A percentile compares a stretch with the other conserved stretches of the same genome.
phyloP scores from a whole-genome alignment of 2,888 invertebrate species.

The Ptilodon capucinus region DNA sequence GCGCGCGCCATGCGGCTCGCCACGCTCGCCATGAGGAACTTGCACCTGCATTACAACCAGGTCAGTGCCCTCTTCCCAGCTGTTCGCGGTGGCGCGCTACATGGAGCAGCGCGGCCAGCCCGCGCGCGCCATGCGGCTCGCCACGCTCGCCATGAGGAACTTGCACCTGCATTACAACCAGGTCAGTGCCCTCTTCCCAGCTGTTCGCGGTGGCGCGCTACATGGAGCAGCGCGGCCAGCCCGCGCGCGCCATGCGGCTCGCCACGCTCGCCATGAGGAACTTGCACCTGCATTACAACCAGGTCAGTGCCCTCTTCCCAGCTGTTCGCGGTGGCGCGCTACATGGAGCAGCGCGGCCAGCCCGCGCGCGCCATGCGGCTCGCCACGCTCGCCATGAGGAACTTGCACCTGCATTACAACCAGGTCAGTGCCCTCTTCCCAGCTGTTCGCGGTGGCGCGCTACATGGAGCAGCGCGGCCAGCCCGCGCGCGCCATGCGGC shows the following conservation, averaged over 20 bases:
- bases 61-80: constrained; percentile 90
- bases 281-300: constrained; percentile 89
- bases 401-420: constrained; percentile 90
- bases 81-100: constrained; percentile 92
- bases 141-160: constrained; percentile 92
- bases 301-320: no score
- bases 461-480: constrained; percentile 94
- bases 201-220: constrained; percentile 93
- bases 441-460: constrained; percentile 91
- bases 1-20: constrained; percentile 92
- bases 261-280: constrained; percentile 93
- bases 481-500: constrained; percentile 90
- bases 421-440: no score
- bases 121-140: constrained; percentile 90
- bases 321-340: constrained; percentile 91
- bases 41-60: constrained; percentile 90
- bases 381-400: constrained; percentile 91
- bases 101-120: constrained; percentile 94
- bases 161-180: constrained; percentile 90
- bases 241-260: constrained; percentile 90
- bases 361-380: constrained; percentile 92
- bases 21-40: constrained; percentile 91
- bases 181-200: no score
- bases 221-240: constrained; percentile 93
- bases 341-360: constrained; percentile 93